Base-by-base conservation (phyloP, 2,797 vertebrate genomes). In the Hephaestus fuliginosus region DNA sequence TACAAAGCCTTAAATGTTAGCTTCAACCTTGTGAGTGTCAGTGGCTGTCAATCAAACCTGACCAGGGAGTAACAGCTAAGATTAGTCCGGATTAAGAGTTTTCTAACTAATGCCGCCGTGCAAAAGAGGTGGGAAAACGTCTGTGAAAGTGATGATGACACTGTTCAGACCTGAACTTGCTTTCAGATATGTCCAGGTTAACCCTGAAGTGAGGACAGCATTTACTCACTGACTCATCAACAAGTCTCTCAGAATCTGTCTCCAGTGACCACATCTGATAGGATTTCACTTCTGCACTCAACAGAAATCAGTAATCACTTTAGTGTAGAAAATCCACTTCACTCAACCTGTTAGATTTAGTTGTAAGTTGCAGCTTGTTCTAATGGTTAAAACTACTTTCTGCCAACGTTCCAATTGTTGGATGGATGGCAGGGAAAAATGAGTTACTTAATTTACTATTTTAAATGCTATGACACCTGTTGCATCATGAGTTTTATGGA, bases 11-110 rank as follows among this genome's bases (percentile, higher is more conserved):
- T 69, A 63, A 86, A 88, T 33, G 83, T 80, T 72, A n/a, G 88
- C 48, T 64, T 53, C 60, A 43, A 75, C 71, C 80, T 53, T 46
- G 52, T 61, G 56, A 63, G 84, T 82, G 82, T 79, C 82, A 62
- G 63, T 7, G 58, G 78, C 86, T 88, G 91, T 92, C 91, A 86
- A 81, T 92, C 92, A 93, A 71, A 82, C 15, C 28, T 22, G 74
- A 78, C 76, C 81, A 71, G 18, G 41, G 85, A 82, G 65, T 36
- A 86, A 78, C 69, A 28, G 72, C 57, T 18, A 15, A 70, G 79
- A 86, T 89, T 85, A 89, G 73, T 44, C 28, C 5, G 85, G 83
- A 87, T 92, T 76, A 84, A 53, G 68, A 81, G 64, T 65, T 80
- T 85, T 1, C 30, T 39, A 70, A 86, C 71, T 76, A 61, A 71